Evolutionary conservation across 2,888 invertebrate species (phyloP), one percentile per base, ranked within the genome.

Genomic region (Synergus gifuensis): DNA sequence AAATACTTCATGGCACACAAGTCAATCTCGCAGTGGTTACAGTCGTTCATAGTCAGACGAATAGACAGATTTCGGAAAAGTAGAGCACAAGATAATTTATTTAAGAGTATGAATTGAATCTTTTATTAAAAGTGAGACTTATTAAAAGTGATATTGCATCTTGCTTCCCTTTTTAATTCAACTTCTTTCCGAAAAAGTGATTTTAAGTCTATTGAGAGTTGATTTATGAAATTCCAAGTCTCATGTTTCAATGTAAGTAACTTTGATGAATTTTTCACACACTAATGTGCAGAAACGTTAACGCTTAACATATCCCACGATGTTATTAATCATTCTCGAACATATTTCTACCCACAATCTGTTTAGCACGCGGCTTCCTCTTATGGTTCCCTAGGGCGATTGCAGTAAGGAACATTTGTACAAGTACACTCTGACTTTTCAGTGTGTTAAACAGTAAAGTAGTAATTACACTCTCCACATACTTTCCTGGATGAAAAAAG

Each of bases 231-330:
- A 28, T 28, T 7, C 28, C 22, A 28, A 62, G 12, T 9, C 22
- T 80, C 82, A 67, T 79, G 82, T 77, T 77, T 81, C 81, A 82
- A 81, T 80, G 76, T 63, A 63, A 64, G 79, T 54, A 80, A 62
- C 81, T 82, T 86, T 84, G 83, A 83, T 83, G 77, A 84, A 85
- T 86, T 87, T 85, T 86, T 79, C 83, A 78, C 82, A 64, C 76
- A 81, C 85, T 87, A 86, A 86, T 86, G 87, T 83, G 83, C 85
- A 85, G 87, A 87, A 86, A 85, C 85, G 83, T 81, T 82, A 83
- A 81, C 86, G 84, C 87, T 86, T 86, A 86, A 87, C 86, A 84
- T 82, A 79, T 81, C 82, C 82, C 82, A 83, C 84, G 87, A 86
- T 83, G 87, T 86, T 87, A 87, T 86, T 86, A 86, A 87, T 86